Evolutionary conservation across 2,113 vertebrate genomes (phyloP).

Genomic region (Gnathonemus longibarbis): DNA sequence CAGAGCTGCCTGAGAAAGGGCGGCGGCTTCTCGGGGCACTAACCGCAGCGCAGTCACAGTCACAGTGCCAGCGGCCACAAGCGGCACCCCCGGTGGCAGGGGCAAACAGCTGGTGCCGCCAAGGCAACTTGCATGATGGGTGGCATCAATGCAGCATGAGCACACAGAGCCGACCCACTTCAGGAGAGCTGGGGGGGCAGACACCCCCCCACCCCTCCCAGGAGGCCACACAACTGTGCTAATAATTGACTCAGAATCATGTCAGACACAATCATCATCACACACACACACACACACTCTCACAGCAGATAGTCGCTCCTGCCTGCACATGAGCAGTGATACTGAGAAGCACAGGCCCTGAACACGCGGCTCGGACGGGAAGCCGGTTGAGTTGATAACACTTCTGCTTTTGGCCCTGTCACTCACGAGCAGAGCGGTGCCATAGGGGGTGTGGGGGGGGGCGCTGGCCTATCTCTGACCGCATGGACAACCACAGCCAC

Average conservation of each 20-base stretch:
- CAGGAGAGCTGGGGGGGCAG: neutral
- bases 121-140: neutral
- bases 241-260: neutral
- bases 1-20: neutral
- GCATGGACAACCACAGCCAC: neutral
- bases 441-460: neutral
- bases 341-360: neutral
- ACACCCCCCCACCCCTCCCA: neutral
- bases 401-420: neutral
- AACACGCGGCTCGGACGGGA: neutral
- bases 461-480: neutral
- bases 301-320: neutral
- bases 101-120: neutral
- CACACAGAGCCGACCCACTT: neutral
- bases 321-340: neutral
- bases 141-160: neutral
- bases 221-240: neutral
- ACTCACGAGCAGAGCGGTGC: neutral
- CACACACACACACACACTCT: neutral
- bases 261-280: neutral
- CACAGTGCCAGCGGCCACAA: neutral
- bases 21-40: neutral
- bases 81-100: fast-evolving
- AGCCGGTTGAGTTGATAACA: neutral
- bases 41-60: neutral